These are phyloP conservation scores for Heliopora coerulea DNA, from an alignment of 92 coral and sea anemone species.

Conservation along the genomic window DNA sequence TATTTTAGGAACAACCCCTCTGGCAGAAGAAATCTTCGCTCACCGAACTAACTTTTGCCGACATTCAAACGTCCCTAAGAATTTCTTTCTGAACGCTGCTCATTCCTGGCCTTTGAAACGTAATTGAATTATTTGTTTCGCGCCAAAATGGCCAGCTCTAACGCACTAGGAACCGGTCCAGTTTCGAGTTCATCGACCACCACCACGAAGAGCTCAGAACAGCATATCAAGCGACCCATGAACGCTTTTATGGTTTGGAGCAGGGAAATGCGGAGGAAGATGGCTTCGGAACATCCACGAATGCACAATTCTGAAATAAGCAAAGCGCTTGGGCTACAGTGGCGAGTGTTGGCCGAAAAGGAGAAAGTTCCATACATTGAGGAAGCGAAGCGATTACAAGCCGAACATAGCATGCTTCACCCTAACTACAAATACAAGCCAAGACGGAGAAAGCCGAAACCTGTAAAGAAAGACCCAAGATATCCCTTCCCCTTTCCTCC, in stretches of 20 bases:
- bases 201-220: constrained; percentile 72
- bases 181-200: constrained; percentile 48
- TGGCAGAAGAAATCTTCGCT: neutral
- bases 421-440: constrained; percentile 99
- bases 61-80: neutral
- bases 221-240: constrained; percentile 98
- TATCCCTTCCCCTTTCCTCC: constrained; percentile 86
- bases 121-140: constrained; percentile 49
- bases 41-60: neutral
- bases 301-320: constrained; percentile 99
- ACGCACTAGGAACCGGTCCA: constrained; percentile 2
- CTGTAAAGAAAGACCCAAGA: constrained; percentile 78
- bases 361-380: constrained; percentile 77
- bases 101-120: neutral
- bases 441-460: constrained; percentile 88
- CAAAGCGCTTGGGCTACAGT: constrained; percentile 83
- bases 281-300: constrained; percentile 89
- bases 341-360: constrained; percentile 80
- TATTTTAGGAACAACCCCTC: neutral
- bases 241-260: constrained; percentile 99
- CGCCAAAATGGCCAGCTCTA: constrained; percentile 54
- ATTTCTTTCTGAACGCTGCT: neutral
- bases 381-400: constrained; percentile 93
- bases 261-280: constrained; percentile 68
- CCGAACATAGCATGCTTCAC: constrained; percentile 86